Conservation (phyloP, 2,888 invertebrate species). For the Lasioglossum figueresi region DNA sequence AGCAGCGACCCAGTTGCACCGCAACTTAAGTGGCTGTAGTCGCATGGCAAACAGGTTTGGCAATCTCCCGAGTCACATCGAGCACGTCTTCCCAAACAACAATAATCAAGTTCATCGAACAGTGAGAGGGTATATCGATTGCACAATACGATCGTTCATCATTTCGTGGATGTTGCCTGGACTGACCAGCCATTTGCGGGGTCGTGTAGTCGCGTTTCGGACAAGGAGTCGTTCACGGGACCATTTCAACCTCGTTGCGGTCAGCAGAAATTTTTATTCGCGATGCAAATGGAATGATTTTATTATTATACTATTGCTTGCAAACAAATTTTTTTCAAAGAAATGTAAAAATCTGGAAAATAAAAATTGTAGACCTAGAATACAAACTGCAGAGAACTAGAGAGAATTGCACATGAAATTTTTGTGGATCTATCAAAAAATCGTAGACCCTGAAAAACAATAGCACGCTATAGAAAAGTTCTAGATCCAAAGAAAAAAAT, state of each 20-base stretch:
- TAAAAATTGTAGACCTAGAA: background rate
- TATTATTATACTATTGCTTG: background rate
- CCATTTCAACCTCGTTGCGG: background rate
- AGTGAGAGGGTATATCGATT: background rate
- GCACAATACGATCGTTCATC: constrained; percentile 57
- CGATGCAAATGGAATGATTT: background rate
- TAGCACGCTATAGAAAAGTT: background rate
- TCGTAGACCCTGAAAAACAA: background rate
- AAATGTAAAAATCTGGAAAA: too few species aligned
- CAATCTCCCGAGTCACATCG: background rate
- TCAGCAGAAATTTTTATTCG: background rate
- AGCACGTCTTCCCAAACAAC: constrained; percentile 19
- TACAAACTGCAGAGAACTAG: too few species aligned
- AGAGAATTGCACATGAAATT: background rate
- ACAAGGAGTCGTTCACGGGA: constrained; percentile 15
- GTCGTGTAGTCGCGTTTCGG: background rate
- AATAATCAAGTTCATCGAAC: constrained; percentile 43
- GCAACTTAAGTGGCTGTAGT: background rate
- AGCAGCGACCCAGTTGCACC: background rate
- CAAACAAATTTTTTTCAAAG: too few species aligned
- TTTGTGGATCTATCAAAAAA: background rate
- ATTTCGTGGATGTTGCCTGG: constrained; percentile 24
- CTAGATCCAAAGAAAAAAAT: background rate
- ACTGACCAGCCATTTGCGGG: constrained; percentile 38
- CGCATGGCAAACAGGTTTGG: background rate